Evolutionary conservation across 1,140 invertebrate species (phyloP).

Genomic region (Diorhabda carinulata): DNA sequence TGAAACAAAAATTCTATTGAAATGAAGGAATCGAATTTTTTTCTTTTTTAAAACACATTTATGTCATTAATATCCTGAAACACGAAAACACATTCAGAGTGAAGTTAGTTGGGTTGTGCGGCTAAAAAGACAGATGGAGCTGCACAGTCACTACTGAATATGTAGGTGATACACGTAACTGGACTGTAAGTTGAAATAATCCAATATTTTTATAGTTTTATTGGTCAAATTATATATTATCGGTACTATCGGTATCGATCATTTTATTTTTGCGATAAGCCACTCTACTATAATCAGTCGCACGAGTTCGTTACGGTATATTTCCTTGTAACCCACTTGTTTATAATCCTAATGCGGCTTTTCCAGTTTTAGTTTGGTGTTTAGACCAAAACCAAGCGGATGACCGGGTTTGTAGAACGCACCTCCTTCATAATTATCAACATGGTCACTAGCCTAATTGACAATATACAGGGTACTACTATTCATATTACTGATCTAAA

Average conservation of each 20-base stretch:
- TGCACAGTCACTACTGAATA: not conserved
- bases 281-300: not conserved
- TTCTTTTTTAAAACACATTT: too few relatives aligned
- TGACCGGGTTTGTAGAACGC: not conserved
- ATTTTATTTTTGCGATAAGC: not conserved
- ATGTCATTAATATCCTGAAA: not conserved
- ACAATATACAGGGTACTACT: too few relatives aligned
- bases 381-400: constrained; percentile 2
- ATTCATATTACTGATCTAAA: too few relatives aligned
- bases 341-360: not conserved
- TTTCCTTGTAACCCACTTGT: constrained; percentile 2
- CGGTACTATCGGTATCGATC: too few relatives aligned
- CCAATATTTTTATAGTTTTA: too few relatives aligned
- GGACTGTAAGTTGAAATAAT: too few relatives aligned
- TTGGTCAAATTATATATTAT: too few relatives aligned
- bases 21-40: too few relatives aligned
- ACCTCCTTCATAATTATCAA: not conserved
- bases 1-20: too few relatives aligned
- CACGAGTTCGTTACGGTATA: not conserved
- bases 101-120: too few relatives aligned
- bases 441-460: too few relatives aligned
- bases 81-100: not conserved
- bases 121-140: not conserved
- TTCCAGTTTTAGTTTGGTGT: constrained; percentile 2
- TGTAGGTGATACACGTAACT: not conserved